Percentiles rank a stretch among this genome's conserved stretches.
Evolutionary conservation across 2,797 vertebrate genomes (phyloP).

Genomic region (Clarias platycephalus): DNA sequence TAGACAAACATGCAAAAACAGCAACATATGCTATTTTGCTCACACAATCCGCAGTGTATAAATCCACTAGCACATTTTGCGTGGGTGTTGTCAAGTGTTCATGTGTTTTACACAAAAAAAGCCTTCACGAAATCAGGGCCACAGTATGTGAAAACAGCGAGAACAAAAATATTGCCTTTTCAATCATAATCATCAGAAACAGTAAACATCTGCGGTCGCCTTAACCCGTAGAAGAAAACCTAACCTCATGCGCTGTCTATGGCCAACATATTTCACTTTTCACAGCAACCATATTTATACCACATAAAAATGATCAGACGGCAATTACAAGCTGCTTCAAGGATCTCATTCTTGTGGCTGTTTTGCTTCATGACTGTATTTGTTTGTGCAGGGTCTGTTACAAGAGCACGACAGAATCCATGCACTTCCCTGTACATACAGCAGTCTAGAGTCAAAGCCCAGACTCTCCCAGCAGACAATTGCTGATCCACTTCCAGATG

Average conservation of each 20-base stretch:
- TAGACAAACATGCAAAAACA: background rate
- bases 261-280: conserved; percentile 67
- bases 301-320: conserved; percentile 68
- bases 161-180: conserved; percentile 12
- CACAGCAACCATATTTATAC: conserved; percentile 61
- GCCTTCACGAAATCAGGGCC: background rate
- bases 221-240: conserved; percentile 48
- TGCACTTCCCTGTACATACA: conserved; percentile 41
- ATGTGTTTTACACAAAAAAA: background rate
- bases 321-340: conserved; percentile 66
- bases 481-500: conserved; percentile 57
- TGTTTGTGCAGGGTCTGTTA: conserved; percentile 65
- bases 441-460: conserved; percentile 36
- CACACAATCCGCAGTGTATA: background rate
- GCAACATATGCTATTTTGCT: background rate
- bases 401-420: conserved; percentile 49
- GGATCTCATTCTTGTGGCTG: conserved; percentile 59
- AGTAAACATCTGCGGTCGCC: conserved; percentile 50
- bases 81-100: background rate
- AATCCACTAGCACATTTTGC: background rate
- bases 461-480: conserved; percentile 46
- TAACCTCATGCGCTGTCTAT: conserved; percentile 56
- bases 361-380: conserved; percentile 62
- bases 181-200: conserved; percentile 54
- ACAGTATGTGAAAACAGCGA: conserved; percentile 17